Base-by-base conservation (phyloP, 2,888 invertebrate species). In the Teleiodes luculella region DNA sequence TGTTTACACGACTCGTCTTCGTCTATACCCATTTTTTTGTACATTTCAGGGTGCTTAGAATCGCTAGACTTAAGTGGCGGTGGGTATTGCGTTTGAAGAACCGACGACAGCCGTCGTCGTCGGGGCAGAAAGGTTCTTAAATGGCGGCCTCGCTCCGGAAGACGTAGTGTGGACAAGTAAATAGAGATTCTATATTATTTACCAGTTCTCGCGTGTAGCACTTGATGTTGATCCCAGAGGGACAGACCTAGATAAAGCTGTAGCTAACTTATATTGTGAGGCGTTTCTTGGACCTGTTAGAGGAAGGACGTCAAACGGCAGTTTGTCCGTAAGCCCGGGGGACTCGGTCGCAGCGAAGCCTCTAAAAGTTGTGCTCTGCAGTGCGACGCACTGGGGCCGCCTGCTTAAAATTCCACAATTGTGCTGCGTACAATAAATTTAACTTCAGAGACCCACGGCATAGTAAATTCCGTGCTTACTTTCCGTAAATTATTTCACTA, bases 341-440 rank as follows among this genome's bases (percentile, higher is more conserved):
- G 56, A 30, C 6, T 24, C 24, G 6, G 24, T 24, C 24, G 24
- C 24, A 24, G 24, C 24, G 24, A 6, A 51, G 53, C 48, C 48
- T 52, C 58, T 55, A 63, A 65, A 58, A 58, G 48, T 58, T 57
- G 33, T 57, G 56, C 66, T 64, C 76, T 76, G 77, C 80, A 80
- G 59, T 80, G 79, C 78, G 43, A 8, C 24, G 33, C 10, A 33
- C 6, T 8, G 73, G 77, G 64, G 56, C 60, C 66, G 56, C 59
- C 81, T 83, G 74, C 65, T 85, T 85, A 76, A 83, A 82, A 86
- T 85, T 85, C 86, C 73, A 70, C 74, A 74, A 80, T 78, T 74
- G 82, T 71, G 67, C 80, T 78, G 69, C 78, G 78, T 77, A 76
- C 84, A 78, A 83, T 84, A 84, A 85, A 86, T 85, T 83, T 68